Evolutionary conservation across 2,888 invertebrate genomes (phyloP), one percentile per base, ranked within the genome.

Genomic region (Euphydryas editha): DNA sequence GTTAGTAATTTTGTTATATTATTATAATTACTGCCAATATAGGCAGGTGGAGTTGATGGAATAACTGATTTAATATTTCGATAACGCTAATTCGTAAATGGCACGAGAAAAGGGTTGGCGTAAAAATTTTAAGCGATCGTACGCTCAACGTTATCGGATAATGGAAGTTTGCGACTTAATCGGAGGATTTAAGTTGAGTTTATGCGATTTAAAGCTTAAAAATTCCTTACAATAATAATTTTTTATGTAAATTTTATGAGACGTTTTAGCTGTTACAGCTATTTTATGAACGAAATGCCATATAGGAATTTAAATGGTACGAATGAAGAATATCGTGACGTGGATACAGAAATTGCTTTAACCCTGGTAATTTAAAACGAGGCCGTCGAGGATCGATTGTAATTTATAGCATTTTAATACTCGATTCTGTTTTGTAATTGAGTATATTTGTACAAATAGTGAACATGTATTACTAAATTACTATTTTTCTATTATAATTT

Each of bases 371-470:
- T 67, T 67, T 69, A 59, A 60, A 46, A 44, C 69, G 67, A 74
- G 73, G 71, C 60, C 68, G 60, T 49, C 57, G 54, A 59, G 64
- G 59, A 58, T 66, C 63, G 59, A 58, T 65, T 56, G 36, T 71
- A 71, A 71, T 69, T 70, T 69, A 57, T 59, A 51, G 57, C 68
- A 66, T 71, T 71, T 68, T 60, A 68, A 67, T 68, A 69, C 65
- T 47, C 36, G 30, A 21, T 30, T 51, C 36, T 30, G 13, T 17
- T 21, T 37, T 62, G 20, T 46, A 36, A 54, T 54, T 36, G 5
- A 10, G 11, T 54, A 17, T 54, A 54, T 30, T 54, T 54, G 54
- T 36, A 17, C 49, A 51, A 24, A 8, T 51, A 36, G 24, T 51
- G 7, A n/a, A 13, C n/a, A 51, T n/a, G n/a, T 36, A 1, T 18